Percentiles rank a stretch among this genome's conserved stretches.
Evolutionary conservation across 2,113 vertebrate genomes (phyloP).

Genomic region (Sphyrna mokarran): DNA sequence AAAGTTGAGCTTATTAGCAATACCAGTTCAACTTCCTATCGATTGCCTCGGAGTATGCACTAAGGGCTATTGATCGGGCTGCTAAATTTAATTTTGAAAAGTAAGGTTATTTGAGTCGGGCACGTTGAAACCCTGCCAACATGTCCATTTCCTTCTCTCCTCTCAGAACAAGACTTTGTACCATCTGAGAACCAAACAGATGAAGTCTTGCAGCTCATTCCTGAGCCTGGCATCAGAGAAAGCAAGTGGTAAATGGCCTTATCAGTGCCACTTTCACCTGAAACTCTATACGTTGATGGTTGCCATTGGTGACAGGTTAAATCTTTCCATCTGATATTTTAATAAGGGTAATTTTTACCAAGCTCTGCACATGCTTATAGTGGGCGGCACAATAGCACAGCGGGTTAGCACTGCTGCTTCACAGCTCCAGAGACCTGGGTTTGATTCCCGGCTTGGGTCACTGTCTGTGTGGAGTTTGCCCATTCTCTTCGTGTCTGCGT

Average conservation of each 20-base stretch:
- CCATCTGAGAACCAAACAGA: background rate
- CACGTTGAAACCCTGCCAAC: background rate
- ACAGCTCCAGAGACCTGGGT: too few relatives aligned
- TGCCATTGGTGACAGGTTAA: background rate
- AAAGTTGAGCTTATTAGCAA: slow-evolving; percentile 18
- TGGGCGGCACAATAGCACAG: too few relatives aligned
- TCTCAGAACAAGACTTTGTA: background rate
- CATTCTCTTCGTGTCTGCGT: too few relatives aligned
- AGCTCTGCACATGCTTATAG: background rate
- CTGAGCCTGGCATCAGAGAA: background rate
- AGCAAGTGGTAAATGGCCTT: background rate
- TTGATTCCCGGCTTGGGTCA: too few relatives aligned
- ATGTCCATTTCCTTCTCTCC: background rate
- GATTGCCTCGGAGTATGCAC: background rate
- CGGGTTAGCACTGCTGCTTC: too few relatives aligned
- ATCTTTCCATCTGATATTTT: background rate
- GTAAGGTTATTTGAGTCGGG: background rate
- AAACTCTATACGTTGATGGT: background rate
- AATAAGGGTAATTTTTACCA: too few relatives aligned
- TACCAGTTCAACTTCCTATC: slow-evolving; percentile 16
- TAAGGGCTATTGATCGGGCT: background rate
- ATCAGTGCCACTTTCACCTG: too few relatives aligned
- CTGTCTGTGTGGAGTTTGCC: too few relatives aligned
- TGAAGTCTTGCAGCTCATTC: background rate
- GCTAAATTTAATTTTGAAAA: slow-evolving; percentile 11